Base-by-base conservation (phyloP, 2,113 vertebrate genomes). In the Carassius carassius region DNA sequence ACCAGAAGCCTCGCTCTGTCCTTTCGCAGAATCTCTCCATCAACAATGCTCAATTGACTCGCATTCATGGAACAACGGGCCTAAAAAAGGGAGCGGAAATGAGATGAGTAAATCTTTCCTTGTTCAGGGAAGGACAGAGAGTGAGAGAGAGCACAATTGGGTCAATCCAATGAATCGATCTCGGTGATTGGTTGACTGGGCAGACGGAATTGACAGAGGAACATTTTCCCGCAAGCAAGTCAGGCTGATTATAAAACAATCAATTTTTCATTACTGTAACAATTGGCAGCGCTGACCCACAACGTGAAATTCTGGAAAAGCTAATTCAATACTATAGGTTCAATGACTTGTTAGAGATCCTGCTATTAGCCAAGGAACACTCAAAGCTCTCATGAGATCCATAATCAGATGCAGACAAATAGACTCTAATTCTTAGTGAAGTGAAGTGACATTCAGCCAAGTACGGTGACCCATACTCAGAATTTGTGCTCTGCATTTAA, bases 241-340 rank as follows among this genome's bases (percentile, higher is more conserved):
- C 79, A 25, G 73, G 11, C 84, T 81, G 81, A 89, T 86, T 89
- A 81, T 41, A 87, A 80, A 78, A 56, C 69, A 75, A 87, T 89
- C 84, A 87, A 86, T 87, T 84, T 86, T 86, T 86, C 81, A 89
- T 87, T 84, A 84, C 84, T 25, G 74, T 86, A 85, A 87, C 86
- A 78, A 84, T 89, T 81, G 75, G 60, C 72, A 25, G 65, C 5
- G 10, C 47, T 6, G 54, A 73, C 70, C 51, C 4, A 49, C 54
- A 81, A 47, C 41, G 10, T 77, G 56, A 35, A 70, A 75, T 73
- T 29, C 77, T 47, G 23, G 63, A 56, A 85, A 44, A 77, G 75
- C 69, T 51, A 79, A 84, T 84, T 77, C 74, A 81, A 81, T 75
- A 83, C 86, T 81, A 56, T 69, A 51, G 49, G 49, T 63, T 58